These are phyloP conservation scores for Pteropus alecto DNA, from an alignment of 2,113 vertebrate genomes.

Conservation along the genomic window DNA sequence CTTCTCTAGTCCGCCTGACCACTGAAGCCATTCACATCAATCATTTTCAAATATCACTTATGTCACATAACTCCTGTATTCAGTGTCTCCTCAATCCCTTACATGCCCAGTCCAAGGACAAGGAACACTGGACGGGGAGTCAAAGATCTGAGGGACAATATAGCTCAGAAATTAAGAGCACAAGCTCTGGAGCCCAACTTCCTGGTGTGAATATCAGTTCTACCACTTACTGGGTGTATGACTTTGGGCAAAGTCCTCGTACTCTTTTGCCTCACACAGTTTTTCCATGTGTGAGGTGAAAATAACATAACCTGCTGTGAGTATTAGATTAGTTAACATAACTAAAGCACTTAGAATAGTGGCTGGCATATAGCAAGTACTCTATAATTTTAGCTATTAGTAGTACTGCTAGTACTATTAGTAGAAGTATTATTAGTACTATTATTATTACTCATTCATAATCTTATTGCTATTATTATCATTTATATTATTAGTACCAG, in stretches of 20 bases:
- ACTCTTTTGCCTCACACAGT: not conserved
- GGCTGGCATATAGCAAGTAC: not conserved
- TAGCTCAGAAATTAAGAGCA: not conserved
- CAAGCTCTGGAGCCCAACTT: no score
- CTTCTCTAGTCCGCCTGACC: not conserved
- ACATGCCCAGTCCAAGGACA: not conserved
- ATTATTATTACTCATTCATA: not conserved
- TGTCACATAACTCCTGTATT: not conserved
- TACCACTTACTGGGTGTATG: not conserved
- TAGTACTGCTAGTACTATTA: not conserved
- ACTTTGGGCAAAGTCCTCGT: not conserved
- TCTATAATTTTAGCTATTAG: not conserved
- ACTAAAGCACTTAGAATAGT: not conserved
- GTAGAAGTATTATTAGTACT: not conserved
- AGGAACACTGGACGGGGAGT: not conserved
- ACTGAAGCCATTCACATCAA: not conserved
- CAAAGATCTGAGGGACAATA: not conserved
- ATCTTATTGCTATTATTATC: not conserved
- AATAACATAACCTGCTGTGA: not conserved
- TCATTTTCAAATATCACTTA: not conserved
- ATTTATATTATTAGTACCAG: not conserved
- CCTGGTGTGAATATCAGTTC: not conserved
- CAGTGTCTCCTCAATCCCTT: not conserved
- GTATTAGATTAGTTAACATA: not conserved
- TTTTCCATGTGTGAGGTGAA: not conserved